Evolutionary conservation across 2,888 invertebrate species (phyloP).

Genomic region (Lithophane ornitopus): DNA sequence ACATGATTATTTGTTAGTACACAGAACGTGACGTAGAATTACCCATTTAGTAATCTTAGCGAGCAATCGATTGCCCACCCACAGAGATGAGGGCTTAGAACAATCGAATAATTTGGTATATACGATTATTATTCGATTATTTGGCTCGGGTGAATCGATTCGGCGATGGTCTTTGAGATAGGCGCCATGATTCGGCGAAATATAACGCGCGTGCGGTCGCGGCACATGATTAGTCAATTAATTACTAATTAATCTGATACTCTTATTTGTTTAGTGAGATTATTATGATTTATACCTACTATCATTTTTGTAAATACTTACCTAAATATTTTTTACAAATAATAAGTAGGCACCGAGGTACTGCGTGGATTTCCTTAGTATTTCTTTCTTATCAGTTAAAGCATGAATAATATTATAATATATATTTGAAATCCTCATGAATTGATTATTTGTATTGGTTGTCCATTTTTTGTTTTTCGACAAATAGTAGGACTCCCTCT

Average conservation of each 20-base stretch:
- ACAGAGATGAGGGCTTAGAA: constrained; percentile 76
- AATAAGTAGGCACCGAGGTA: accelerated
- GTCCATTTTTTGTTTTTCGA: not conserved
- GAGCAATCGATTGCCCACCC: constrained; percentile 81
- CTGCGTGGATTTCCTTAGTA: not conserved
- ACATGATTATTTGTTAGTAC: constrained; percentile 72
- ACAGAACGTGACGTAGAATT: constrained; percentile 78
- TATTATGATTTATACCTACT: not conserved
- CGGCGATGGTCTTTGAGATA: constrained; percentile 86
- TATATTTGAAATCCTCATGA: not conserved
- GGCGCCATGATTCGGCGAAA: constrained; percentile 77
- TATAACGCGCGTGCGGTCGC: constrained; percentile 70
- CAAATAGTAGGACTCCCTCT: constrained; percentile 6
- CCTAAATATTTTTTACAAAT: no score
- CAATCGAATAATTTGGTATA: constrained; percentile 81
- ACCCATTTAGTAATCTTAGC: constrained; percentile 77
- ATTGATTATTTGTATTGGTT: not conserved
- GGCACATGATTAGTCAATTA: constrained; percentile 81
- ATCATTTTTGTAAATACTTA: not conserved
- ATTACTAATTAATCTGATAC: constrained; percentile 74
- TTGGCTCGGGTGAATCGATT: constrained; percentile 83
- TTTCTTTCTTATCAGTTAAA: not conserved
- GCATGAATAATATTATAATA: no score
- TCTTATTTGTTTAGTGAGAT: constrained; percentile 37
- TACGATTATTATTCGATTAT: constrained; percentile 80